A percentile compares a stretch with the other conserved stretches of the same genome.
These are phyloP conservation scores for Serripes groenlandicus DNA, from an alignment of 2,888 invertebrate genomes.

Conservation along the genomic window DNA sequence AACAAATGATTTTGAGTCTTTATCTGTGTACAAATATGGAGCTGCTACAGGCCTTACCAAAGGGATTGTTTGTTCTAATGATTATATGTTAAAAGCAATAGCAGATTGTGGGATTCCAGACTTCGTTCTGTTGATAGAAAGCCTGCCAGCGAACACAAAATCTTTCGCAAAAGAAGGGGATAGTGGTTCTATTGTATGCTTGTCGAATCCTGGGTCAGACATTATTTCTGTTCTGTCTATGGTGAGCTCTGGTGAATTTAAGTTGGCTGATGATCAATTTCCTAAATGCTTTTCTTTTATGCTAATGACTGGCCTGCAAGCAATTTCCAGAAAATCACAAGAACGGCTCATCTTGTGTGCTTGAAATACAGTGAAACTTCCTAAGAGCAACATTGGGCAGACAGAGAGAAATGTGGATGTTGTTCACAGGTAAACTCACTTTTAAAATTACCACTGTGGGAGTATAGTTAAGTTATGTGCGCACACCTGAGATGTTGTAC, in stretches of 20 bases:
- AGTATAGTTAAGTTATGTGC: too few species aligned
- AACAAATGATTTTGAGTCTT: neutral
- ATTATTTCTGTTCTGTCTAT: constrained; percentile 24
- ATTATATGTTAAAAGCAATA: constrained; percentile 1
- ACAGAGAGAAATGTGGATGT: too few species aligned
- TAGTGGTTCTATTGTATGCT: constrained; percentile 39
- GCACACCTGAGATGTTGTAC: too few species aligned
- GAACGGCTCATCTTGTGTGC: neutral
- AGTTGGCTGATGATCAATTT: neutral
- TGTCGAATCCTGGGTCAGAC: constrained; percentile 10
- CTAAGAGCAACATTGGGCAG: too few species aligned
- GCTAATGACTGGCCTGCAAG: constrained; percentile 29
- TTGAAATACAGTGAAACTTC: too few species aligned
- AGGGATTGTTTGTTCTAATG: constrained; percentile 37
- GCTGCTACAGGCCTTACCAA: constrained; percentile 26
- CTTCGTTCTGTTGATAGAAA: constrained; percentile 36
- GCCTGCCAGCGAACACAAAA: constrained; percentile 4
- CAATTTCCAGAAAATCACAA: constrained; percentile 10
- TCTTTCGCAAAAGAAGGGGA: constrained; percentile 32
- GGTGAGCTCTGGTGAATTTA: constrained; percentile 32
- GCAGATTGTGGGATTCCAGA: neutral
- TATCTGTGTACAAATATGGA: constrained; percentile 38
- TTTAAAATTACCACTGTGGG: too few species aligned
- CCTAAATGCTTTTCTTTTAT: constrained; percentile 29
- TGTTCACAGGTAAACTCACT: too few species aligned